A percentile compares a stretch with the other conserved stretches of the same genome.
Evolutionary conservation across 2,797 vertebrate genomes (phyloP).

Genomic region (Astyanax mexicanus): DNA sequence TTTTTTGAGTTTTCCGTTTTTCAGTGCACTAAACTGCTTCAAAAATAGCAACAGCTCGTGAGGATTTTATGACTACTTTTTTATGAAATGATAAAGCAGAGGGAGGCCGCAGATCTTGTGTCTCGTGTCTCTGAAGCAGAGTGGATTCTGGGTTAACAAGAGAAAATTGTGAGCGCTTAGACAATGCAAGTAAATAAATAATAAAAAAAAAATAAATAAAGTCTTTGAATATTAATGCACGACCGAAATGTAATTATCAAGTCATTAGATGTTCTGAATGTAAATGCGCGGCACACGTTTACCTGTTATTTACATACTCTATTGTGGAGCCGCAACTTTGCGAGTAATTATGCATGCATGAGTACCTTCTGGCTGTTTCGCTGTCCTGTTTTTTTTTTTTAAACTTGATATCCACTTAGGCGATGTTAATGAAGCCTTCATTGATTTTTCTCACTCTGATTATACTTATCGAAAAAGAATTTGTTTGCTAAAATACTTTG

Average conservation of each 20-base stretch:
- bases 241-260: constrained; percentile 47
- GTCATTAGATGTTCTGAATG: constrained; percentile 48
- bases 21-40: constrained; percentile 28
- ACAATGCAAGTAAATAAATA: constrained; percentile 31
- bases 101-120: constrained; percentile 16
- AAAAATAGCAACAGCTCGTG: constrained; percentile 25
- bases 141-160: constrained; percentile 18
- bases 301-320: constrained; percentile 54
- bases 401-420: constrained; percentile 48
- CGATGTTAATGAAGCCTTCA: constrained; percentile 43
- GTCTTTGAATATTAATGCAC: constrained; percentile 41
- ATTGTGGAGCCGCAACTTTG: constrained; percentile 41
- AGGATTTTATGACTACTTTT: constrained; percentile 31
- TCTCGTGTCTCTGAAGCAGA: not conserved
- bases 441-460: constrained; percentile 34
- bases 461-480: constrained; percentile 40
- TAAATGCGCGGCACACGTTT: constrained; percentile 52
- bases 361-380: constrained; percentile 30
- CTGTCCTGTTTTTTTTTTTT: constrained; percentile 33
- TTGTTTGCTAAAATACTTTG: constrained; percentile 32
- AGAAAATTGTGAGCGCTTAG: constrained; percentile 1
- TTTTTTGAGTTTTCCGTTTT: constrained; percentile 31
- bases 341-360: constrained; percentile 56
- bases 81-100: not conserved
- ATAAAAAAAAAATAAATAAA: constrained; percentile 15